A percentile compares a stretch with the other conserved stretches of the same genome.
These are phyloP conservation scores for Drosophila ironensis DNA, from an alignment of 1,140 invertebrate genomes.

Conservation along the genomic window DNA sequence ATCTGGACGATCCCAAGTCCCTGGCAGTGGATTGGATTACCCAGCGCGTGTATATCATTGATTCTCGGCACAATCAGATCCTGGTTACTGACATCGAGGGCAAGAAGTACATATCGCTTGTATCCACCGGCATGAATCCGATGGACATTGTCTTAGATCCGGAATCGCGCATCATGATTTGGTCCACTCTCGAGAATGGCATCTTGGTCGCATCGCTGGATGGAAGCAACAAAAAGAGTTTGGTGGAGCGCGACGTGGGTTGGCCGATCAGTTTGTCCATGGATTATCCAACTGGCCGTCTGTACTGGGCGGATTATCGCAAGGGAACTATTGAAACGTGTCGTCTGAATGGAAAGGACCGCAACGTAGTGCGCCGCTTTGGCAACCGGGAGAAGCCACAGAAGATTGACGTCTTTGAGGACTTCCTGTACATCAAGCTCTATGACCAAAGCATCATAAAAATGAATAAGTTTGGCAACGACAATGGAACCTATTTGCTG, in stretches of 20 bases:
- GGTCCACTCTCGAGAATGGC: slow-evolving; percentile 76
- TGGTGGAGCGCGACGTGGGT: slow-evolving; percentile 84
- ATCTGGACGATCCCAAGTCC: slow-evolving; percentile 85
- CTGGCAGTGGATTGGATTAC: slow-evolving; percentile 91
- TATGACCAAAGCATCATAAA: slow-evolving; percentile 86
- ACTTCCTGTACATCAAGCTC: slow-evolving; percentile 87
- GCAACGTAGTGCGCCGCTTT: slow-evolving; percentile 84
- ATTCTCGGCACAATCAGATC: slow-evolving; percentile 85
- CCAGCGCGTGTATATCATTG: slow-evolving; percentile 89
- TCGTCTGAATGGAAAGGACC: slow-evolving; percentile 86
- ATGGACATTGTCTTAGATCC: slow-evolving; percentile 88
- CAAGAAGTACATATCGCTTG: slow-evolving; percentile 84
- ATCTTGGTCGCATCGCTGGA: slow-evolving; percentile 88
- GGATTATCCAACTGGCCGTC: slow-evolving; percentile 85
- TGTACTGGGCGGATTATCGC: slow-evolving; percentile 91
- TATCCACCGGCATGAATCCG: slow-evolving; percentile 83
- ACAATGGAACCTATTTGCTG: slow-evolving; percentile 84
- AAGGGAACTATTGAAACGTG: slow-evolving; percentile 86
- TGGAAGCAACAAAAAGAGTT: slow-evolving; percentile 84
- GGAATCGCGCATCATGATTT: slow-evolving; percentile 81
- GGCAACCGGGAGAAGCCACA: slow-evolving; percentile 84
- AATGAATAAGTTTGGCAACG: slow-evolving; percentile 87
- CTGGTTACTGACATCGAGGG: slow-evolving; percentile 85
- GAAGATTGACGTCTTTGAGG: slow-evolving; percentile 89
- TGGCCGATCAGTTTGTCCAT: slow-evolving; percentile 88